phyloP scores from a whole-genome alignment of 1,140 invertebrate genomes.

The Phthorimaea operculella region DNA sequence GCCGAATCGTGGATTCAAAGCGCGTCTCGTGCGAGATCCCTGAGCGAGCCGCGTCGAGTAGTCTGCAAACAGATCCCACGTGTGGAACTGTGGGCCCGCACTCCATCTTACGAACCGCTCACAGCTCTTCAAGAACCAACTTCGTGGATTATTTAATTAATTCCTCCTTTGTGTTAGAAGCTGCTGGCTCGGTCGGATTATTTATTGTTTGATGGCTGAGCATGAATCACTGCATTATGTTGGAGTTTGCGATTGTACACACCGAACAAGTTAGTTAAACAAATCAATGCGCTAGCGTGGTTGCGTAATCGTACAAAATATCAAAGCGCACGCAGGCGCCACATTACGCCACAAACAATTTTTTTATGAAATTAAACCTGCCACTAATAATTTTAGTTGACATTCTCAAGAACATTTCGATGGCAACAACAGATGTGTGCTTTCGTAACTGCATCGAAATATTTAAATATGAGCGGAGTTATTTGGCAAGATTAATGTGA shows the following conservation, averaged over 20 bases:
- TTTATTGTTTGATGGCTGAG: too few species aligned
- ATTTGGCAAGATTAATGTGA: conserved; percentile 1
- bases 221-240: too few species aligned
- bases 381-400: neutral
- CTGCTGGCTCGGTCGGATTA: too few species aligned
- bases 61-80: conserved; percentile 20
- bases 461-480: neutral
- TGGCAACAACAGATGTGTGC: neutral
- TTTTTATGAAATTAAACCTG: neutral
- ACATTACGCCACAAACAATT: neutral
- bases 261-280: too few species aligned
- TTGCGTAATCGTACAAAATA: too few species aligned
- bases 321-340: too few species aligned
- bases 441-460: neutral
- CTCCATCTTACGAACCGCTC: neutral
- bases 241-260: too few species aligned
- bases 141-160: too few species aligned
- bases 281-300: too few species aligned
- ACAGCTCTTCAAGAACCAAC: neutral
- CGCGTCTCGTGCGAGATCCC: neutral
- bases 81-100: conserved; percentile 1
- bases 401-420: neutral
- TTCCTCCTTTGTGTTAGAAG: too few species aligned
- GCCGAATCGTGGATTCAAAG: neutral
- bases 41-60: neutral